These are phyloP conservation scores for Hozukius guyotensis DNA, from an alignment of 2,797 vertebrate species.

Conservation along the genomic window DNA sequence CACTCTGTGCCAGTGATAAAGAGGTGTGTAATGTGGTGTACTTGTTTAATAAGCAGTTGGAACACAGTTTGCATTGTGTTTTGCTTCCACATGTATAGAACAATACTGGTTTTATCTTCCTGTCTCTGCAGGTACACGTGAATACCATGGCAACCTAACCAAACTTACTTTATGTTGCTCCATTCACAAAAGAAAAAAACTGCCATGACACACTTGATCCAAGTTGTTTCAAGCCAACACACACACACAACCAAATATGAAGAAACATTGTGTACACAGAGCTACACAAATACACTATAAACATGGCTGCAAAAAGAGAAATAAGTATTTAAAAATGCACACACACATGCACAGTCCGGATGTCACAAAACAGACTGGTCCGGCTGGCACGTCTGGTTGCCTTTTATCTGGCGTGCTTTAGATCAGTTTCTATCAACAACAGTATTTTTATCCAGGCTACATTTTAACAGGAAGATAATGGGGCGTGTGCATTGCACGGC, in stretches of 20 bases:
- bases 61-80: neutral
- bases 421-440: neutral
- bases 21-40: neutral
- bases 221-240: neutral
- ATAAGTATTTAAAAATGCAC: neutral
- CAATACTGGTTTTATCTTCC: neutral
- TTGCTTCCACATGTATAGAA: neutral
- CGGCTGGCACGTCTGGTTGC: conserved; percentile 5
- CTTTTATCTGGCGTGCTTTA: neutral
- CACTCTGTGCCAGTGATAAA: neutral
- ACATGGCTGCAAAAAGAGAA: neutral
- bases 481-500: neutral
- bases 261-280: neutral
- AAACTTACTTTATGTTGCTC: neutral
- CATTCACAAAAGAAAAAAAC: neutral
- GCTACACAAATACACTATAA: neutral
- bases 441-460: neutral
- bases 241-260: neutral
- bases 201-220: neutral
- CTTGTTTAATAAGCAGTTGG: neutral
- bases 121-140: neutral
- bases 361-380: conserved; percentile 18
- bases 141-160: neutral
- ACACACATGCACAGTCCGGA: neutral
- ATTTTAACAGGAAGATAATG: neutral